Evolutionary conservation across 2,113 vertebrate genomes (phyloP).

Genomic region (Perognathus longimembris): DNA sequence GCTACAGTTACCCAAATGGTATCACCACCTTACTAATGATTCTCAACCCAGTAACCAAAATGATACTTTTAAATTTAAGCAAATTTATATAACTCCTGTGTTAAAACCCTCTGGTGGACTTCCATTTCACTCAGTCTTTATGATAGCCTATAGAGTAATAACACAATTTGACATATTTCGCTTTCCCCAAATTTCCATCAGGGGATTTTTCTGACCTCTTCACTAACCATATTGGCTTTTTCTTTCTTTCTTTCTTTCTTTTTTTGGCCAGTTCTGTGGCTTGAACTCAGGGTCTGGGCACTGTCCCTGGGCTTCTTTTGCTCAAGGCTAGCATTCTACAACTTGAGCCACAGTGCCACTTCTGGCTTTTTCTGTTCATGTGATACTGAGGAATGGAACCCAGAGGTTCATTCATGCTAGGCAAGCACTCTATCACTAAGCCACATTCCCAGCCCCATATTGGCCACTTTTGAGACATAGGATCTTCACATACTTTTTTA

Average conservation of each 20-base stretch:
- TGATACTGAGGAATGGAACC: no score
- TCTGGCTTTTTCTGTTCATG: no score
- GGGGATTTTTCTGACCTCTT: background rate
- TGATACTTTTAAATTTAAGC: background rate
- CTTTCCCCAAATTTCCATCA: background rate
- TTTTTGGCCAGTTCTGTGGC: no score
- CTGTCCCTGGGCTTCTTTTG: no score
- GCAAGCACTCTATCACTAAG: no score
- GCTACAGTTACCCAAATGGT: background rate
- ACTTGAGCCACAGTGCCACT: no score
- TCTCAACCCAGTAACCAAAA: conserved; percentile 1
- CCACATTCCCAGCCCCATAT: background rate
- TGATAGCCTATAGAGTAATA: background rate
- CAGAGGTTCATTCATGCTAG: no score
- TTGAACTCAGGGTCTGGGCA: no score
- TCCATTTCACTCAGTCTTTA: background rate
- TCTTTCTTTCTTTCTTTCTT: no score
- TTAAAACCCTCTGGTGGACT: background rate
- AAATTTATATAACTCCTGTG: background rate
- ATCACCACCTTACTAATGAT: background rate
- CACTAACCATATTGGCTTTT: background rate
- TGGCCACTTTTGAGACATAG: background rate
- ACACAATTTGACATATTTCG: background rate
- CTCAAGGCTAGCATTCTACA: no score
- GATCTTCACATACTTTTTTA: background rate